Conservation (phyloP, 1,140 invertebrate genomes). For the Prorops nasuta region DNA sequence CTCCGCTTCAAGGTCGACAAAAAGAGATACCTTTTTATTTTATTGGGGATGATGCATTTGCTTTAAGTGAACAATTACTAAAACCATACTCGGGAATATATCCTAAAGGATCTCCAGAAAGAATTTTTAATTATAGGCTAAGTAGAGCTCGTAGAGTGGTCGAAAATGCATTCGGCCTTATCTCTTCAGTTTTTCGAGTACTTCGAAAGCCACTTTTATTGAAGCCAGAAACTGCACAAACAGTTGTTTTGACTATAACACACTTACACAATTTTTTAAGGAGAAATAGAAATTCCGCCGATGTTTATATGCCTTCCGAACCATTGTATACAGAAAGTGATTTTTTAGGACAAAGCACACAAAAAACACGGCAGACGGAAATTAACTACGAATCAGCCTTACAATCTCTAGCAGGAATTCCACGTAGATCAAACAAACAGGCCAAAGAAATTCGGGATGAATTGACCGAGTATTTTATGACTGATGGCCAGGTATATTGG, state of each 20-base stretch:
- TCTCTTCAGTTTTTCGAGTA: constrained; percentile 45
- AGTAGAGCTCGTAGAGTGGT: constrained; percentile 41
- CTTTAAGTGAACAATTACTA: constrained; percentile 18
- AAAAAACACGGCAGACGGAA: too few species aligned
- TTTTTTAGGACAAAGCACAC: too few species aligned
- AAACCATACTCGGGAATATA: constrained; percentile 22
- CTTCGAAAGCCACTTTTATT: constrained; percentile 40
- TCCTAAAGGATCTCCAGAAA: background rate
- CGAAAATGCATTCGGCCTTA: constrained; percentile 58
- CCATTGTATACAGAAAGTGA: background rate
- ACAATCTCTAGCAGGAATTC: too few species aligned
- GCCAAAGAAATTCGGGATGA: background rate
- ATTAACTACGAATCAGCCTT: too few species aligned
- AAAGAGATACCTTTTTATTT: constrained; percentile 23
- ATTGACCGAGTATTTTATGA: background rate
- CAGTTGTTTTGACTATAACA: constrained; percentile 27
- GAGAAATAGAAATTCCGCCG: background rate
- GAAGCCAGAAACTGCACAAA: constrained; percentile 28
- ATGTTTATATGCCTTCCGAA: background rate
- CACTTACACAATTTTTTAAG: constrained; percentile 41
- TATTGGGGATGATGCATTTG: constrained; percentile 31
- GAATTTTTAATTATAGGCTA: constrained; percentile 23
- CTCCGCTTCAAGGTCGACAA: constrained; percentile 18
- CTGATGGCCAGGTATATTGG: background rate
- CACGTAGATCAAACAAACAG: background rate